Percentiles rank a stretch among this genome's conserved stretches.
Conservation (phyloP, 2,797 vertebrate genomes). For the Hozukius guyotensis region DNA sequence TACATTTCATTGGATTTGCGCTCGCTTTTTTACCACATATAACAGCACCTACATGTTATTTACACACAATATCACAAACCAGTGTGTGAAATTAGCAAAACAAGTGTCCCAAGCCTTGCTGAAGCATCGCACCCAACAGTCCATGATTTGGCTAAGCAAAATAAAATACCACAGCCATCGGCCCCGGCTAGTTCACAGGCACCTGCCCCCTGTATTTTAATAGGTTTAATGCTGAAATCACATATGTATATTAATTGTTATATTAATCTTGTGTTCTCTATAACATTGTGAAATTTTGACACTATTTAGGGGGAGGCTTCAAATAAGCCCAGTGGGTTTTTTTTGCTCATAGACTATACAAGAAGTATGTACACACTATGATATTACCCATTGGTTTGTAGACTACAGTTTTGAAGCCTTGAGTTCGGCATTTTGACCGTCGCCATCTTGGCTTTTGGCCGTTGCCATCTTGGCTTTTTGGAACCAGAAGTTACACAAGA, state of each 20-base stretch:
- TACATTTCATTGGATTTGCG: slow-evolving; percentile 82
- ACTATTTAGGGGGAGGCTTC: too few relatives aligned
- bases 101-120: slow-evolving; percentile 30
- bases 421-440: too few relatives aligned
- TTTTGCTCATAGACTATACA: not conserved
- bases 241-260: slow-evolving; percentile 2
- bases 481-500: too few relatives aligned
- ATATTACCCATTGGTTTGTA: too few relatives aligned
- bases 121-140: slow-evolving; percentile 25
- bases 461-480: too few relatives aligned
- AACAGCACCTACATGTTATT: slow-evolving; percentile 87
- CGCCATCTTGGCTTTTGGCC: too few relatives aligned
- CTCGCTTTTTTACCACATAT: slow-evolving; percentile 85
- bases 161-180: slow-evolving; percentile 43
- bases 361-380: too few relatives aligned
- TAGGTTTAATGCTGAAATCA: slow-evolving; percentile 54
- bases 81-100: slow-evolving; percentile 77
- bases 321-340: too few relatives aligned
- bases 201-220: not conserved
- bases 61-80: slow-evolving; percentile 88
- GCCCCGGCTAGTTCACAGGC: slow-evolving; percentile 16
- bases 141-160: slow-evolving; percentile 32
- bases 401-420: too few relatives aligned
- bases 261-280: too few relatives aligned
- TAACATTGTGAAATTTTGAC: too few relatives aligned